Percentiles rank a stretch among this genome's conserved stretches.
Conservation (phyloP, 2,113 vertebrate species). For the Zeus faber region DNA sequence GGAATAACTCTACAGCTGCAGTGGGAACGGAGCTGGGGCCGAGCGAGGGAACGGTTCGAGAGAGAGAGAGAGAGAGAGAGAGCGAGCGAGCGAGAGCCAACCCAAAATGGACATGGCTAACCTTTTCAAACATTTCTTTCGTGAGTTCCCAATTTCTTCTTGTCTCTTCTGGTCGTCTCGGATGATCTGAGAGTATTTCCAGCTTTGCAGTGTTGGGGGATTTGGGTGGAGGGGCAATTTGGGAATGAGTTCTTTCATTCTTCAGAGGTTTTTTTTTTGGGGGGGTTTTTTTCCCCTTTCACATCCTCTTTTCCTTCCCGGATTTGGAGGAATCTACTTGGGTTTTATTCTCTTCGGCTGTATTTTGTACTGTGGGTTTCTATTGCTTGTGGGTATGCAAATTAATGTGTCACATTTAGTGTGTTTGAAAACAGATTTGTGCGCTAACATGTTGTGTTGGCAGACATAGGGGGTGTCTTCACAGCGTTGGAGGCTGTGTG, state of each 20-base stretch:
- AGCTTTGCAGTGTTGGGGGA: not conserved
- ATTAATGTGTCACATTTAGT: slow-evolving; percentile 20
- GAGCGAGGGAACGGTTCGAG: slow-evolving; percentile 38
- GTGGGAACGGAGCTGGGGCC: slow-evolving; percentile 69
- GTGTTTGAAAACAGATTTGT: slow-evolving; percentile 24
- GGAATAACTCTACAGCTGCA: slow-evolving; percentile 77
- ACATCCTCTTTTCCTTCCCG: not conserved
- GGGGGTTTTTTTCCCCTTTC: slow-evolving; percentile 14
- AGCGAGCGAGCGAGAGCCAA: slow-evolving; percentile 31
- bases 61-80: not conserved
- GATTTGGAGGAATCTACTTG: not conserved
- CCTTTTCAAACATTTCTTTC: slow-evolving; percentile 85
- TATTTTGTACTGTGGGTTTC: not conserved
- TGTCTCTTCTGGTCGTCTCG: slow-evolving; percentile 3
- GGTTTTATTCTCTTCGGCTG: not conserved
- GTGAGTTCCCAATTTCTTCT: slow-evolving; percentile 76
- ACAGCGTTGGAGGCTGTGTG: slow-evolving; percentile 37
- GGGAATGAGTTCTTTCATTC: slow-evolving; percentile 19
- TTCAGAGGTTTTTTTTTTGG: slow-evolving; percentile 35
- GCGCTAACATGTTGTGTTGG: slow-evolving; percentile 50
- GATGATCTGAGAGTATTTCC: slow-evolving; percentile 1
- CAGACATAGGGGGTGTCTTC: slow-evolving; percentile 33
- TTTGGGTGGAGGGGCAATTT: not conserved
- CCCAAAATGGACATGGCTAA: slow-evolving; percentile 86
- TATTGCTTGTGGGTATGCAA: slow-evolving; percentile 16